phyloP scores from a whole-genome alignment of 2,113 vertebrate species.

The Rostratula benghalensis region DNA sequence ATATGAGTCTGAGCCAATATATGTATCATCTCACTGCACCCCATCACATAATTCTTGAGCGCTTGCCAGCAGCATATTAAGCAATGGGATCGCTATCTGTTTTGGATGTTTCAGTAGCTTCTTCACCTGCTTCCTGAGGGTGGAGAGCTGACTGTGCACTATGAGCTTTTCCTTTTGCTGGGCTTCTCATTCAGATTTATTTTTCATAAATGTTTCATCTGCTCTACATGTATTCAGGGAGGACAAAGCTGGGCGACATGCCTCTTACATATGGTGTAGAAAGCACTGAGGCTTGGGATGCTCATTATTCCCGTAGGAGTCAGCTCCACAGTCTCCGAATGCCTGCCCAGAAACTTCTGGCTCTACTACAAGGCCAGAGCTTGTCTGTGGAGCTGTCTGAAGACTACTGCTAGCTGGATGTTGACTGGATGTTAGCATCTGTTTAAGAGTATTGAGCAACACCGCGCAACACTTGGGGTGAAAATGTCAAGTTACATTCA shows the following conservation, averaged over 20 bases:
- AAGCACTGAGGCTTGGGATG: conserved; percentile 6
- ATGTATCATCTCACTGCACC: not conserved
- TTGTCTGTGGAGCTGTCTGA: conserved; percentile 56
- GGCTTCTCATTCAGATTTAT: conserved; percentile 17
- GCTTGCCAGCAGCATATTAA: not conserved
- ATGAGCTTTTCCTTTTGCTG: not conserved
- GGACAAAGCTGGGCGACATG: conserved; percentile 29
- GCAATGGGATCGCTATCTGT: not conserved
- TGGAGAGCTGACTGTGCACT: conserved; percentile 8
- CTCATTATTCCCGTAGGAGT: not conserved
- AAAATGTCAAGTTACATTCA: conserved; percentile 45
- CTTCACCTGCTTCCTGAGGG: conserved; percentile 36
- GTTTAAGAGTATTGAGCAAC: conserved; percentile 55
- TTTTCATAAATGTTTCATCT: conserved; percentile 35
- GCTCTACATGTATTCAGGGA: not conserved
- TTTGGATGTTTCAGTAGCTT: not conserved
- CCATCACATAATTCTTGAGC: not conserved
- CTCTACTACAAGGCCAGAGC: conserved; percentile 35
- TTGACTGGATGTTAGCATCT: conserved; percentile 43
- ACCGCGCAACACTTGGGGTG: conserved; percentile 11
- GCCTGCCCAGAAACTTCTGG: conserved; percentile 57
- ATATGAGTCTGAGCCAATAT: not conserved
- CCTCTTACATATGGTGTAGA: conserved; percentile 56
- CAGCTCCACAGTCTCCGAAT: not conserved
- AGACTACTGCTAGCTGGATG: conserved; percentile 61